A percentile compares a stretch with the other conserved stretches of the same genome.
Conservation (phyloP, 2,888 invertebrate genomes). For the Zhuqinia jingwanae region DNA sequence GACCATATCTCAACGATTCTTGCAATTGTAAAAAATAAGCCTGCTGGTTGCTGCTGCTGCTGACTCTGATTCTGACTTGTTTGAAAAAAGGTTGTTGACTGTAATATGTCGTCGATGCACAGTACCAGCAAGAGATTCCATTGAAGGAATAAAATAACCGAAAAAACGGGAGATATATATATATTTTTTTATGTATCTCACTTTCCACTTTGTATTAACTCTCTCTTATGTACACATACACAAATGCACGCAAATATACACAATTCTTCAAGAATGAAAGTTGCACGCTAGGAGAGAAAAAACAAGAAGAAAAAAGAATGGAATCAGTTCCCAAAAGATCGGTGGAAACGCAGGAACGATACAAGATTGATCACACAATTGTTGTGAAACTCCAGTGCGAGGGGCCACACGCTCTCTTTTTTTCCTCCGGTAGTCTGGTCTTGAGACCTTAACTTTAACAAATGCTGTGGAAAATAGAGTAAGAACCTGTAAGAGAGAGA, state of each 20-base stretch:
- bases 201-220: neutral
- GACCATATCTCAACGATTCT: conserved; percentile 51
- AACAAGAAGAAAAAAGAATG: conserved; percentile 52
- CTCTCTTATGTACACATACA: neutral
- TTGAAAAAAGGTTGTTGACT: conserved; percentile 57
- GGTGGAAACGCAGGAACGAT: conserved; percentile 63
- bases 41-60: conserved; percentile 20
- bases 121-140: conserved; percentile 7
- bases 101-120: no score
- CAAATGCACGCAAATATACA: neutral
- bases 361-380: conserved; percentile 69
- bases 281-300: neutral
- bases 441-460: conserved; percentile 34
- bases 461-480: conserved; percentile 10
- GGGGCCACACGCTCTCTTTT: conserved; percentile 21
- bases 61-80: conserved; percentile 13
- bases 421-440: conserved; percentile 15
- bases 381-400: conserved; percentile 33
- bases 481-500: neutral
- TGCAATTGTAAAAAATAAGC: conserved; percentile 29
- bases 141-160: conserved; percentile 54
- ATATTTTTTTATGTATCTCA: neutral
- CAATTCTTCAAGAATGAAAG: neutral
- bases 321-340: conserved; percentile 64
- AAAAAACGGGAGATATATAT: no score